Percentiles rank a stretch among this genome's conserved stretches.
phyloP scores from a whole-genome alignment of 2,888 invertebrate species.

The Ditula angustiorana region DNA sequence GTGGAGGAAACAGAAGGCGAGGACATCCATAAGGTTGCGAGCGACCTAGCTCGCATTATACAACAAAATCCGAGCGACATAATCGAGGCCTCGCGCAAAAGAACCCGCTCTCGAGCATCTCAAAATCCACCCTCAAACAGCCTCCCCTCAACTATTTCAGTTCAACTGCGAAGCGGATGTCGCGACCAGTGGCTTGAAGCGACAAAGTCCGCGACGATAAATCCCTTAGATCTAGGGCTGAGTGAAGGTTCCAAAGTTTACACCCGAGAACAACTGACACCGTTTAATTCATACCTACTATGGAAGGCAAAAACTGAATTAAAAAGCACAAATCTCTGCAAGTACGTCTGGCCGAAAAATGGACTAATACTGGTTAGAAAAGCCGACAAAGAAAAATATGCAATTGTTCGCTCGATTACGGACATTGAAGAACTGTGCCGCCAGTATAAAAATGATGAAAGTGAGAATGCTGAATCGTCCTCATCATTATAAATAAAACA shows the following conservation, averaged over 20 bases:
- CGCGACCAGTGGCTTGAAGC: too few species aligned
- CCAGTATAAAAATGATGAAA: too few species aligned
- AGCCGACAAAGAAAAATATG: not conserved
- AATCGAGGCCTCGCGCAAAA: not conserved
- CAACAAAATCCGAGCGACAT: not conserved
- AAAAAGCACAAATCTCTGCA: not conserved
- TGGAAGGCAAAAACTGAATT: not conserved
- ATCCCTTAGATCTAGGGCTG: too few species aligned
- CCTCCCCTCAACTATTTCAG: too few species aligned
- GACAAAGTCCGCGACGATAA: too few species aligned
- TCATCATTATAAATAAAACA: too few species aligned
- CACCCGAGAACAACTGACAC: not conserved
- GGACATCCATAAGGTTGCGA: not conserved
- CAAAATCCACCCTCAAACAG: too few species aligned
- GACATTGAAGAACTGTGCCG: not conserved
- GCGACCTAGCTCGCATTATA: not conserved
- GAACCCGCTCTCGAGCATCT: not conserved
- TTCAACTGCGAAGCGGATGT: too few species aligned
- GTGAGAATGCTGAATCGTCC: too few species aligned
- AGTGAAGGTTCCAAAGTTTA: not conserved
- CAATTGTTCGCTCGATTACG: not conserved
- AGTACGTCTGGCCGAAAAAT: not conserved
- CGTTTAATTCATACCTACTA: constrained; percentile 1
- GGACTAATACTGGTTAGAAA: not conserved
- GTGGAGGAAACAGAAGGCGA: not conserved